These are phyloP conservation scores for Aproaerema taeniolella DNA, from an alignment of 2,888 invertebrate genomes.

Conservation along the genomic window DNA sequence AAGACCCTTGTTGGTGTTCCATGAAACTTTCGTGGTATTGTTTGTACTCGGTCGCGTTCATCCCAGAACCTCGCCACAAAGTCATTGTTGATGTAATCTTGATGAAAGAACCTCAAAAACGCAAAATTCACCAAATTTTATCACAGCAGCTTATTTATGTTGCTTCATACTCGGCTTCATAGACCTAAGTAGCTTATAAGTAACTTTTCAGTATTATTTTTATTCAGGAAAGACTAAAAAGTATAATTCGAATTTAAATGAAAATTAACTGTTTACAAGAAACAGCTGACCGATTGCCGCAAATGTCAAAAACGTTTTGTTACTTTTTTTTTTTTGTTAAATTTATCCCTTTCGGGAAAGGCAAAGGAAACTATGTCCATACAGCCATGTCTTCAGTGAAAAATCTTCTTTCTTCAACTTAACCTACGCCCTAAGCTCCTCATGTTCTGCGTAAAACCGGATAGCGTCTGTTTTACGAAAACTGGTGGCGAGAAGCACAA, in stretches of 20 bases:
- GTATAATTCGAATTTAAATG: not conserved
- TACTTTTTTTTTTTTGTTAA: no score
- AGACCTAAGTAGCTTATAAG: not conserved
- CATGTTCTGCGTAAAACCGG: no score
- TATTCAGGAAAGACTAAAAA: not conserved
- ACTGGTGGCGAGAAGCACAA: no score
- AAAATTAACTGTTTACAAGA: not conserved
- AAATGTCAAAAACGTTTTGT: not conserved
- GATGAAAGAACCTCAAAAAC: not conserved
- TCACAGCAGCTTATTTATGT: not conserved
- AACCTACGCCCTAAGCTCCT: no score
- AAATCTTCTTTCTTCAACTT: no score
- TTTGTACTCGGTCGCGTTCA: slow-evolving; percentile 60
- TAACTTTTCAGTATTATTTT: not conserved
- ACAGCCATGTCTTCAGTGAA: no score
- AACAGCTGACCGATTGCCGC: not conserved
- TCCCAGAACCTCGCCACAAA: slow-evolving; percentile 16
- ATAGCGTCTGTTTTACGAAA: no score
- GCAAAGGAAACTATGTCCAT: no score
- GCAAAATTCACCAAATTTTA: not conserved
- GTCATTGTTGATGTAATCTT: not conserved
- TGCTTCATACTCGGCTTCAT: not conserved
- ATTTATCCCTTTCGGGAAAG: no score
- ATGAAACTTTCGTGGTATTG: slow-evolving; percentile 70
- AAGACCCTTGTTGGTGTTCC: slow-evolving; percentile 74